Base-by-base conservation (phyloP, 2,888 invertebrate genomes). In the Protonemura montana region DNA sequence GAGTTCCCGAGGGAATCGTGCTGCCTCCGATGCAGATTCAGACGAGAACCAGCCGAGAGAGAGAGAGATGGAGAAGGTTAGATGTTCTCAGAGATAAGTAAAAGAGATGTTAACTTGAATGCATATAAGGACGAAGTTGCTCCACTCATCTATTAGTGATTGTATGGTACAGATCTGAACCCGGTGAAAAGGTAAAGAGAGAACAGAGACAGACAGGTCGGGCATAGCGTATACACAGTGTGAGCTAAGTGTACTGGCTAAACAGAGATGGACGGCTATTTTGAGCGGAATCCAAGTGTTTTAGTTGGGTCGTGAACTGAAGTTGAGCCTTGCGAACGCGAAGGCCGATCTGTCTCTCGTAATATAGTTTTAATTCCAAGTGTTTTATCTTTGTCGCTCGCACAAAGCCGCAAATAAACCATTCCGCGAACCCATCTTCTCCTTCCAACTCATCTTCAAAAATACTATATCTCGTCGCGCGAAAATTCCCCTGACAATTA, bases 401-500 rank as follows among this genome's bases (percentile, higher is more conserved):
- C 59, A 83, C 35, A 83, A 84, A 84, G 84, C 84, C 84, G 76
- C 84, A 84, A 84, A 84, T 84, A 84, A 84, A 84, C 59, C 81
- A 76, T 29, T 78, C 82, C 59, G 59, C 59, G 5, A 83, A 83
- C 82, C 27, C 84, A 28, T 84, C 84, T 84, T 84, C 84, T 76
- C 81, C 28, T 83, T 83, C 82, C 84, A 3, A 42, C 27, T 84
- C 84, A 28, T 76, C 81, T 76, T 76, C 85, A 81, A 86, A 80
- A 59, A 82, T 76, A 80, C 86, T 80, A 84, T 28, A 27, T 76
- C 86, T 80, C 80, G 25, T 41, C 26, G 10, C 78, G 76, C 77
- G 27, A 25, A 85, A 86, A 87, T 84, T 88, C 88, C 88, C 88
- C 83, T 88, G 88, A 87, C 88, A 88, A 88, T 88, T 88, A 88